These are phyloP conservation scores for Uria aalge DNA, from an alignment of 2,113 vertebrate genomes.

Conservation along the genomic window DNA sequence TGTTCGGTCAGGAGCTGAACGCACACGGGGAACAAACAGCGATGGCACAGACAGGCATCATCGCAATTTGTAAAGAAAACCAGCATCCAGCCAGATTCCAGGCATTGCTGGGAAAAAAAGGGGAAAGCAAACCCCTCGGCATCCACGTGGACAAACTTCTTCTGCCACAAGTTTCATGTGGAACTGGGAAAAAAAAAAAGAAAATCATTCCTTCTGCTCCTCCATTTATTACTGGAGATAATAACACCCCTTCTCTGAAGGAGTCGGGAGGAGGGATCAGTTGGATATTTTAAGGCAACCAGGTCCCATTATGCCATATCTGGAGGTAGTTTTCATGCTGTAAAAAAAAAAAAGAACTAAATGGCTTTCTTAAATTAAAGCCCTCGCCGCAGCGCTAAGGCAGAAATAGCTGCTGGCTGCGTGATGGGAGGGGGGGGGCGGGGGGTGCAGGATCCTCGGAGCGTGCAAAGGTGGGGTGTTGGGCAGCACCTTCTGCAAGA, in stretches of 20 bases:
- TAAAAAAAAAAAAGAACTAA: neutral
- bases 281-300: neutral
- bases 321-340: neutral
- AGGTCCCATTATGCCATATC: neutral
- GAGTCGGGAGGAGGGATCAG: neutral
- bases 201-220: neutral
- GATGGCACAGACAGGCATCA: rapidly evolving
- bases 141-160: neutral
- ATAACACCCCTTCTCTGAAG: neutral
- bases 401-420: neutral
- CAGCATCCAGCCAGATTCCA: neutral
- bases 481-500: neutral
- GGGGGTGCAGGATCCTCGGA: neutral
- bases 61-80: neutral
- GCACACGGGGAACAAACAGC: neutral
- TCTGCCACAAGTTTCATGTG: neutral
- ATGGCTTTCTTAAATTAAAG: neutral
- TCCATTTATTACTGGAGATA: neutral
- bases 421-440: neutral
- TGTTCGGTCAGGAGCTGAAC: neutral
- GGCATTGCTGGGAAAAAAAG: neutral
- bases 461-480: neutral
- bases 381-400: rapidly evolving
- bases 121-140: neutral
- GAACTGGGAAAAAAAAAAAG: neutral